phyloP scores from a whole-genome alignment of 2,797 vertebrate genomes.

The Tadarida brasiliensis region DNA sequence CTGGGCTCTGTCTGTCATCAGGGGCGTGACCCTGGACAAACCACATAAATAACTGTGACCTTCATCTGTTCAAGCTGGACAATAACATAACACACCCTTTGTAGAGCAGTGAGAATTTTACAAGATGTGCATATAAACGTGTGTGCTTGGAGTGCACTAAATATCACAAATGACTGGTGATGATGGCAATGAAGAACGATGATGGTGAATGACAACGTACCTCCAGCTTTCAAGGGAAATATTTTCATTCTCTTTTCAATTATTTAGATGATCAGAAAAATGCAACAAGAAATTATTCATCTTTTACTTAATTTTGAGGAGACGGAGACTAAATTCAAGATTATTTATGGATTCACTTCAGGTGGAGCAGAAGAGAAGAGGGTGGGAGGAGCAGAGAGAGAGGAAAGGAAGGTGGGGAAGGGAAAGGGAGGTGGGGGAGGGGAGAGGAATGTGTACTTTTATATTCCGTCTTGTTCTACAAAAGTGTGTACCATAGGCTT shows the following conservation, averaged over 20 bases:
- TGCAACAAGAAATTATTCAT: not conserved
- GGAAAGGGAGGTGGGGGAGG: accelerated
- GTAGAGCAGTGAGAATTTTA: not conserved
- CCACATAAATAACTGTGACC: not conserved
- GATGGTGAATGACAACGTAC: not conserved
- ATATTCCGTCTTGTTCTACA: no score
- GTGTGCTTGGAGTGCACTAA: not conserved
- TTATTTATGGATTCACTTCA: not conserved
- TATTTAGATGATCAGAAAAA: not conserved
- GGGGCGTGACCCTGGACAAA: not conserved
- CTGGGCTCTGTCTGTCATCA: not conserved
- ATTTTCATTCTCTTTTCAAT: not conserved
- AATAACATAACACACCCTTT: not conserved
- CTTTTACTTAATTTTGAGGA: not conserved
- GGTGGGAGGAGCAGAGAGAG: no score
- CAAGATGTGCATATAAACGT: not conserved
- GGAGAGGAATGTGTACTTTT: not conserved
- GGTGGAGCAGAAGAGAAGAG: not conserved
- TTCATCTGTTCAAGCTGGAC: not conserved
- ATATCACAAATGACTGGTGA: not conserved
- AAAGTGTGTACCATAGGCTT: not conserved
- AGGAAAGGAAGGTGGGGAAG: not conserved
- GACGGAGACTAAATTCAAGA: not conserved
- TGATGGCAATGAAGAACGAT: no score
- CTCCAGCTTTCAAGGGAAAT: not conserved